These are phyloP conservation scores for Montipora cactus DNA, from an alignment of 64 coral and sea anemone genomes.

Conservation along the genomic window DNA sequence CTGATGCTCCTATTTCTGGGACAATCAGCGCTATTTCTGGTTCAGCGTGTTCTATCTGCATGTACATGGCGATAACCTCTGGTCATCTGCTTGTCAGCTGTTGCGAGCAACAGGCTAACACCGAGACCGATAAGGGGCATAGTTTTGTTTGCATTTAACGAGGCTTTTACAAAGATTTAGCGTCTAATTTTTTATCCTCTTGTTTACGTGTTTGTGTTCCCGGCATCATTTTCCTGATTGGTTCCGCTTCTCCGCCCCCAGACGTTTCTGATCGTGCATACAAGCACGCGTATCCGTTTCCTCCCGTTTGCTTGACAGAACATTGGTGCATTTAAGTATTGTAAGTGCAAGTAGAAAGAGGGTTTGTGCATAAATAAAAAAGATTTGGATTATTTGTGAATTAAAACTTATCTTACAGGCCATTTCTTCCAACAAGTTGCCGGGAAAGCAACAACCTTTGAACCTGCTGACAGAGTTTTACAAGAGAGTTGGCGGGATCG, in stretches of 20 bases:
- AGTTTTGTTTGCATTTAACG: background rate
- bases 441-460: background rate
- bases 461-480: background rate
- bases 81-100: background rate
- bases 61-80: background rate
- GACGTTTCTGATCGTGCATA: background rate
- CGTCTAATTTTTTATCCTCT: background rate
- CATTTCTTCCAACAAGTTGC: background rate
- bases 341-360: no score
- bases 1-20: no score
- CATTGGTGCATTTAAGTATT: no score
- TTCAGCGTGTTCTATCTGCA: background rate
- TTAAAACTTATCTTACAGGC: background rate
- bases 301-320: no score
- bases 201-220: background rate
- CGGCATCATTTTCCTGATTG: background rate
- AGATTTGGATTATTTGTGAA: background rate
- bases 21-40: background rate
- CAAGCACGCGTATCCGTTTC: background rate
- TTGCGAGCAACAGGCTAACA: background rate
- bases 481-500: background rate
- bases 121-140: background rate
- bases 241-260: background rate
- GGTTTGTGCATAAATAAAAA: background rate
- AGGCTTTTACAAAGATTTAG: background rate